Conservation (phyloP, 2,888 invertebrate genomes). For the Synanthedon formicaeformis region DNA sequence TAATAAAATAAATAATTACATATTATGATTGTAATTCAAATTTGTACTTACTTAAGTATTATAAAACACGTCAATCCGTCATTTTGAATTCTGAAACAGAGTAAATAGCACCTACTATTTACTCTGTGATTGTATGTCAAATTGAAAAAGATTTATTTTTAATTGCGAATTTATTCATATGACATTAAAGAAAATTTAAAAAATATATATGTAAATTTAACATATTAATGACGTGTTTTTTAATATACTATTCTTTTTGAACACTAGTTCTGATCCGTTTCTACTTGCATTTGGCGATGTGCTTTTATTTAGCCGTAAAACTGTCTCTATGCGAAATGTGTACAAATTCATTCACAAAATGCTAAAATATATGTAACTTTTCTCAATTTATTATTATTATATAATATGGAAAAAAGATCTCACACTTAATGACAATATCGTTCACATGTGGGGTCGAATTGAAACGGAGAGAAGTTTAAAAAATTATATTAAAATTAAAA, state of each 20-base stretch:
- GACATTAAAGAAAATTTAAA: too few relatives aligned
- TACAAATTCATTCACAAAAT: background rate
- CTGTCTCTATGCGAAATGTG: background rate
- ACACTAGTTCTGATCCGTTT: slow-evolving; percentile 4
- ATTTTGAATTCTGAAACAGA: too few relatives aligned
- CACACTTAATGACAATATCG: slow-evolving; percentile 28
- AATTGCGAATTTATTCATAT: too few relatives aligned
- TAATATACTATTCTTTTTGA: slow-evolving; percentile 1
- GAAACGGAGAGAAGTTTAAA: too few relatives aligned
- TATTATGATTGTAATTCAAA: slow-evolving; percentile 15
- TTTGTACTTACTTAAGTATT: slow-evolving; percentile 18
- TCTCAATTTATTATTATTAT: background rate
- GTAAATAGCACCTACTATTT: too few relatives aligned
- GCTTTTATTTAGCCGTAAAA: slow-evolving; percentile 10
- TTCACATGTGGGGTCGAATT: too few relatives aligned
- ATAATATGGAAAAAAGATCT: slow-evolving; percentile 34
- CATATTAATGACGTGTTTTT: too few relatives aligned
- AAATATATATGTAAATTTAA: too few relatives aligned
- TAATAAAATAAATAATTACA: too few relatives aligned
- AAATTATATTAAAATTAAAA: too few relatives aligned
- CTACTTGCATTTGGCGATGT: slow-evolving; percentile 27
- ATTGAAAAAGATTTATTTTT: too few relatives aligned
- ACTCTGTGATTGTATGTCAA: too few relatives aligned
- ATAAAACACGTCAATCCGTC: slow-evolving; percentile 23
- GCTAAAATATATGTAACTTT: background rate